A percentile compares a stretch with the other conserved stretches of the same genome.
Conservation (phyloP, 2,113 vertebrate species). For the Eretmochelys imbricata region DNA sequence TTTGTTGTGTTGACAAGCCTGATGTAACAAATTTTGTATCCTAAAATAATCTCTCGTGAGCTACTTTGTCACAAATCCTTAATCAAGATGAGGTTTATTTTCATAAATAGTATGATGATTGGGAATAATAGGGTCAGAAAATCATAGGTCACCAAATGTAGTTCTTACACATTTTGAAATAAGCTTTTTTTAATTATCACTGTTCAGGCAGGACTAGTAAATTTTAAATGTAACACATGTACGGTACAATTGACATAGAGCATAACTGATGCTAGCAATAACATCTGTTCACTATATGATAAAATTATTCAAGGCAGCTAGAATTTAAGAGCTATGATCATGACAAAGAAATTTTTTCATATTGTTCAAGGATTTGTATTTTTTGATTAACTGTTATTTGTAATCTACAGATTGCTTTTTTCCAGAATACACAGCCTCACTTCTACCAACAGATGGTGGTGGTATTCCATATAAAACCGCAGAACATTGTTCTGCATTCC, state of each 20-base stretch:
- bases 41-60: fast-evolving
- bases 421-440: not conserved
- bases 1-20: fast-evolving
- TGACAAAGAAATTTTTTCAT: fast-evolving
- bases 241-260: fast-evolving
- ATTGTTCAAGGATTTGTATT: fast-evolving
- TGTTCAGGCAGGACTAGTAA: fast-evolving
- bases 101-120: fast-evolving
- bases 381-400: not conserved
- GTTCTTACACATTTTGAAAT: not conserved
- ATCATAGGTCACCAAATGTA: not conserved
- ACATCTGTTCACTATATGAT: fast-evolving
- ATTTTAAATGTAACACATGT: fast-evolving
- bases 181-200: not conserved
- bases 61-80: not conserved
- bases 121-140: not conserved
- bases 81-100: not conserved
- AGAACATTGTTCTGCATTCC: not conserved
- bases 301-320: too few relatives aligned
- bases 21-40: fast-evolving
- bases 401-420: not conserved
- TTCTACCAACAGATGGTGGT: slow-evolving; percentile 51
- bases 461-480: not conserved
- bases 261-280: not conserved
- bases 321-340: too few relatives aligned